Evolutionary conservation across 2,797 vertebrate species (phyloP), one percentile per base, ranked within the genome.

Genomic region (Lateolabrax maculatus): DNA sequence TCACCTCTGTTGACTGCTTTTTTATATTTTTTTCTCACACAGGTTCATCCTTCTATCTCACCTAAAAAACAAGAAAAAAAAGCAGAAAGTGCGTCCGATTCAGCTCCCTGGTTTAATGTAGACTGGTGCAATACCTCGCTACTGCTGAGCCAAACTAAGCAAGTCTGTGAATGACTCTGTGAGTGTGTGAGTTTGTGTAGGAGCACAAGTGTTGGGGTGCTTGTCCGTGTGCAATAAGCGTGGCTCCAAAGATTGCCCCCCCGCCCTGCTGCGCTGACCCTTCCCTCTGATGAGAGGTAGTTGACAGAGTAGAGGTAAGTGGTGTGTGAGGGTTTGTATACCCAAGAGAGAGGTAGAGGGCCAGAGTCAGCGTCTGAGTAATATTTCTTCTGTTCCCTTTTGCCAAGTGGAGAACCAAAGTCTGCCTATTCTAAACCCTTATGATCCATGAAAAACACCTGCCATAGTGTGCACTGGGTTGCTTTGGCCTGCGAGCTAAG

Each of bases 371-470:
- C 21, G 3, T 68, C 46, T 37, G 48, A 63, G 62, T 74, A 75
- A 83, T 39, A 43, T 75, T 87, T 62, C 46, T 70, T 41, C 29
- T 46, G 36, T 3, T 63, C 74, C 53, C 43, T 58, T 68, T 23
- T 31, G 65, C 27, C 29, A 39, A 73, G 48, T 48, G 27, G 44
- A 79, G 58, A 69, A 60, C 61, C 31, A 72, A 80, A 82, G 65
- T 80, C 48, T 52, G 41, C 39, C 44, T 70, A 43, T 71, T 61
- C 61, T 21, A 80, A 23, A 60, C 71, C 60, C 56, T 51, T 55
- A 44, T 68, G 69, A 77, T 63, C 64, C 75, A 73, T 66, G 66
- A 73, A 75, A 87, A 83, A 51, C 66, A 84, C 84, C 85, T 84
- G 81, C 63, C 36, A 57, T 43, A 74, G 34, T 76, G 12, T 12